These are phyloP conservation scores for Calephelis nemesis DNA, from an alignment of 1,140 invertebrate species.

Conservation along the genomic window DNA sequence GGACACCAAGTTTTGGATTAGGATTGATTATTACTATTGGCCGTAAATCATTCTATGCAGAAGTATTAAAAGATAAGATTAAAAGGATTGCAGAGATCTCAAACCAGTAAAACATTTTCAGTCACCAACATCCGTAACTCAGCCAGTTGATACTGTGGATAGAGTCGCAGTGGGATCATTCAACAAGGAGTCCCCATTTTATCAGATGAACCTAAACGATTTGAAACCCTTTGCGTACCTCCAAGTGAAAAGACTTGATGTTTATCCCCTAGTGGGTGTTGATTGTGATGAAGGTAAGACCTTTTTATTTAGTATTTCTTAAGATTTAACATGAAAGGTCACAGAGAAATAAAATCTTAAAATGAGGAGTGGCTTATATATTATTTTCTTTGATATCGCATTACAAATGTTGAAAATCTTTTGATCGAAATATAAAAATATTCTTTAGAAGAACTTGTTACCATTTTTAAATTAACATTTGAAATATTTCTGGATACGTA, in stretches of 20 bases:
- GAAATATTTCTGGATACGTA: too few species aligned
- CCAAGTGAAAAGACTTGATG: constrained; percentile 50
- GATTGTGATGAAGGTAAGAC: constrained; percentile 45
- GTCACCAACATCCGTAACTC: constrained; percentile 49
- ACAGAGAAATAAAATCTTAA: constrained; percentile 1
- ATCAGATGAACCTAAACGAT: constrained; percentile 66
- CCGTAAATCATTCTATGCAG: not conserved
- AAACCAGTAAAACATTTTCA: constrained; percentile 28
- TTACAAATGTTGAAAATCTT: not conserved
- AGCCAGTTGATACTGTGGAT: constrained; percentile 47
- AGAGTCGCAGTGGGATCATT: constrained; percentile 67
- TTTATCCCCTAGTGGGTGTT: constrained; percentile 47
- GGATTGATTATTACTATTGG: too few species aligned
- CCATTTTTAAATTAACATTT: too few species aligned
- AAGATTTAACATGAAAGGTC: not conserved
- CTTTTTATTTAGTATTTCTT: constrained; percentile 25
- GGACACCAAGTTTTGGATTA: too few species aligned
- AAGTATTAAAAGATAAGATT: not conserved
- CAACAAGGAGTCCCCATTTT: constrained; percentile 63
- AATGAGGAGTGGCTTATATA: not conserved
- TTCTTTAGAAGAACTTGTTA: too few species aligned
- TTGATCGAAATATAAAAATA: not conserved
- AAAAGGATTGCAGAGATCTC: constrained; percentile 6
- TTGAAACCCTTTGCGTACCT: constrained; percentile 57
- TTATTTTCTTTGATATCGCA: not conserved